phyloP scores from a whole-genome alignment of 2,797 vertebrate genomes.

The Chrosomus eos region DNA sequence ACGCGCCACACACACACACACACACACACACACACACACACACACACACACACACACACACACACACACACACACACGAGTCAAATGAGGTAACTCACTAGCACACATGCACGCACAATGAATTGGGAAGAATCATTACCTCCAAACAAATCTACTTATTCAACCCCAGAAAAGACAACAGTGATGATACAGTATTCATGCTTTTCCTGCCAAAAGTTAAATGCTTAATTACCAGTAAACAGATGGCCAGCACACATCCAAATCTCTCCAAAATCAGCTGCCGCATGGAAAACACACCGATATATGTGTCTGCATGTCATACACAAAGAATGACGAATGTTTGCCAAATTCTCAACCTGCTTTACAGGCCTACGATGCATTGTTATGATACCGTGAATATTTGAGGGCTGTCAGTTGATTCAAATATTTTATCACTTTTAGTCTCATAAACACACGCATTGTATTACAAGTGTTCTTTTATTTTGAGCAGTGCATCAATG shows the following conservation, averaged over 20 bases:
- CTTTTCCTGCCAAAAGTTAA: slow-evolving; percentile 39
- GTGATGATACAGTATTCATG: slow-evolving; percentile 1
- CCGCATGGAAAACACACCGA: slow-evolving; percentile 26
- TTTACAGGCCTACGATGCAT: background rate
- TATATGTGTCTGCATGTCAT: background rate
- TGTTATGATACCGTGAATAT: background rate
- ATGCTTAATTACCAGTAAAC: slow-evolving; percentile 48
- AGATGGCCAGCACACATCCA: slow-evolving; percentile 33
- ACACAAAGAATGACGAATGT: slow-evolving; percentile 11
- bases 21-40: slow-evolving; percentile 38
- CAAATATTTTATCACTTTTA: background rate
- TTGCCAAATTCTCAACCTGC: slow-evolving; percentile 34
- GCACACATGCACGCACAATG: slow-evolving; percentile 5
- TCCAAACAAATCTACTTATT: slow-evolving; percentile 37
- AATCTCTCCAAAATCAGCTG: slow-evolving; percentile 30
- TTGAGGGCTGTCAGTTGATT: slow-evolving; percentile 7
- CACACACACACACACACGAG: slow-evolving; percentile 36
- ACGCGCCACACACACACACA: background rate
- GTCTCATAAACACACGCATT: background rate
- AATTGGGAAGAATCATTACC: slow-evolving; percentile 40
- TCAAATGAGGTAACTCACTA: slow-evolving; percentile 57
- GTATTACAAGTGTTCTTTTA: slow-evolving; percentile 46
- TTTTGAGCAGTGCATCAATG: slow-evolving; percentile 25
- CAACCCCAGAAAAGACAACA: slow-evolving; percentile 23
- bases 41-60: background rate